Percentiles rank a stretch among this genome's conserved stretches.
Evolutionary conservation across 2,797 vertebrate genomes (phyloP).

Genomic region (Bradypus variegatus): DNA sequence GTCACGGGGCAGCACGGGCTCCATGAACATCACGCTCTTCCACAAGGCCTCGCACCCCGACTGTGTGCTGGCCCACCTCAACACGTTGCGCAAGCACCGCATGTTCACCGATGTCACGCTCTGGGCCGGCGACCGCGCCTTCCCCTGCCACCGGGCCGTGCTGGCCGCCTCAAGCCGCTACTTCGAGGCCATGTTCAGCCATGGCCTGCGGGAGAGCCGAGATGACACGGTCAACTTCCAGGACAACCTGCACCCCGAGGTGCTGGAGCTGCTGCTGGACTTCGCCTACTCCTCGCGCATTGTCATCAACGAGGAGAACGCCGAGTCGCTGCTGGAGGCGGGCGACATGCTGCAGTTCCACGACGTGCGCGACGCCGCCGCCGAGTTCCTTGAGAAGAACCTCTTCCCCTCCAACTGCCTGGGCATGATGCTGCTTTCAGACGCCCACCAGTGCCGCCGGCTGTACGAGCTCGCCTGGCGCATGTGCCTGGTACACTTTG

Average conservation of each 20-base stretch:
- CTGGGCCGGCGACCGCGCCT: constrained; percentile 89
- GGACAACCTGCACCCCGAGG: constrained; percentile 92
- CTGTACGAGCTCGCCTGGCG: constrained; percentile 91
- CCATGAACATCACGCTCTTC: constrained; percentile 92
- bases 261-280: constrained; percentile 92
- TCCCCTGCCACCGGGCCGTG: constrained; percentile 91
- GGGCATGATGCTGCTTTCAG: constrained; percentile 92
- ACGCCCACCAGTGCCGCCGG: constrained; percentile 92
- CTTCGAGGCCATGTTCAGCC: constrained; percentile 97
- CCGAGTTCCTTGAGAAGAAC: constrained; percentile 92
- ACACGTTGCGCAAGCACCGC: constrained; percentile 87
- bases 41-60: constrained; percentile 94
- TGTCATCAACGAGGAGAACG: constrained; percentile 93
- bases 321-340: constrained; percentile 90
- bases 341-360: constrained; percentile 97
- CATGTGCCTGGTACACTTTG: constrained; percentile 93
- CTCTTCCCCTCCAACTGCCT: constrained; percentile 91
- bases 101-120: constrained; percentile 95
- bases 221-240: constrained; percentile 90
- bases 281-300: constrained; percentile 93
- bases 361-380: constrained; percentile 88
- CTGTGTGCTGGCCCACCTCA: constrained; percentile 89
- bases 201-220: constrained; percentile 88
- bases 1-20: constrained; percentile 89
- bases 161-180: constrained; percentile 93